Percentiles rank a stretch among this genome's conserved stretches.
phyloP scores from a whole-genome alignment of 2,113 vertebrate genomes.

The Zingel zingel region DNA sequence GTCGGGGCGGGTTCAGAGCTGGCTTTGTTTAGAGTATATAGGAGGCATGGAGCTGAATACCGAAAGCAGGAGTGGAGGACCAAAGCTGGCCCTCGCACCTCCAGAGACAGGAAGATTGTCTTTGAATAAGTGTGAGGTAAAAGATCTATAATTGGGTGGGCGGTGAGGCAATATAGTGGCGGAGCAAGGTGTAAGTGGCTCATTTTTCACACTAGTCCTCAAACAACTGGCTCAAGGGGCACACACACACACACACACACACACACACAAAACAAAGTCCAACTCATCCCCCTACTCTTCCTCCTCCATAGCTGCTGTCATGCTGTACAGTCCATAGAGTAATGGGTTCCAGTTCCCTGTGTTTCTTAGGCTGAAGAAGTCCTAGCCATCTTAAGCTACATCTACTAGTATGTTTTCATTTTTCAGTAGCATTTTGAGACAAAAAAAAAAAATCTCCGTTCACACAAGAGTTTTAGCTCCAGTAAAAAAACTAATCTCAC shows the following conservation, averaged over 20 bases:
- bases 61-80: conserved; percentile 4
- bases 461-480: too few species aligned
- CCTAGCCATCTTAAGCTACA: conserved; percentile 22
- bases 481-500: too few species aligned
- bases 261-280: conserved; percentile 19
- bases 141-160: conserved; percentile 64
- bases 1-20: conserved; percentile 24
- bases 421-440: too few species aligned
- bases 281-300: conserved; percentile 1
- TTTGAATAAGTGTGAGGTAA: conserved; percentile 48
- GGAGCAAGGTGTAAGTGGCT: conserved; percentile 47
- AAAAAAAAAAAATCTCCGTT: too few species aligned
- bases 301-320: conserved; percentile 37
- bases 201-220: conserved; percentile 61
- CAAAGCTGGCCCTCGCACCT: conserved; percentile 1
- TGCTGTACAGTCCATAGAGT: conserved; percentile 33
- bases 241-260: conserved; percentile 2
- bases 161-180: conserved; percentile 38
- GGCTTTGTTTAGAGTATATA: conserved; percentile 16
- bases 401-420: too few species aligned
- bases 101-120: conserved; percentile 9
- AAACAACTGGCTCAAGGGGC: conserved; percentile 56
- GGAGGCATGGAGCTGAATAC: conserved; percentile 25
- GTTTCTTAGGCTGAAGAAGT: conserved; percentile 41
- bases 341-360: conserved; percentile 47